Percentiles rank a stretch among this genome's conserved stretches.
Conservation (phyloP, 2,797 vertebrate genomes). For the Carapus acus region DNA sequence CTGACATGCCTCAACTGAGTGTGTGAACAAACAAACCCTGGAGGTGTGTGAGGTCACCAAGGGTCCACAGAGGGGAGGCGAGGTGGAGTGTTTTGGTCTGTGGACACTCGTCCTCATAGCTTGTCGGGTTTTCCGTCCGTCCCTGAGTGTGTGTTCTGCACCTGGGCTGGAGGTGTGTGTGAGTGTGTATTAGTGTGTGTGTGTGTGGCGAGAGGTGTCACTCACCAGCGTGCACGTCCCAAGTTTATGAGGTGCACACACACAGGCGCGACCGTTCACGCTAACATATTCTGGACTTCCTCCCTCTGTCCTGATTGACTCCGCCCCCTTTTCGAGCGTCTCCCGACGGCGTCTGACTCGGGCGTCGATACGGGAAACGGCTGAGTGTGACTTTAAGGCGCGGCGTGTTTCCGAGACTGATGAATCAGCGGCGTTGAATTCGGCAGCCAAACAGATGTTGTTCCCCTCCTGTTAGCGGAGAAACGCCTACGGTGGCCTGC, state of each 20-base stretch:
- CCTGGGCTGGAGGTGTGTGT: slow-evolving; percentile 37
- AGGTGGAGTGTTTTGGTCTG: too few species aligned
- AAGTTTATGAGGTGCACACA: slow-evolving; percentile 28
- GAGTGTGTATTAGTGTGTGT: slow-evolving; percentile 40
- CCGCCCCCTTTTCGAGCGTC: slow-evolving; percentile 21
- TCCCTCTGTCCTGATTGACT: slow-evolving; percentile 11
- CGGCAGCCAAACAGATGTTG: slow-evolving; percentile 74
- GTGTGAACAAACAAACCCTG: too few species aligned
- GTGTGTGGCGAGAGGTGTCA: slow-evolving; percentile 52
- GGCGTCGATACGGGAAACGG: slow-evolving; percentile 41
- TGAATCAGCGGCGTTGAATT: slow-evolving; percentile 70
- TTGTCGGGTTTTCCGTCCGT: too few species aligned
- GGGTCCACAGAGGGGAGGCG: too few species aligned
- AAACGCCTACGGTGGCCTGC: slow-evolving; percentile 70
- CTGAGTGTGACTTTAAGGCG: slow-evolving; percentile 63
- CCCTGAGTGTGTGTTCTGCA: slow-evolving; percentile 13
- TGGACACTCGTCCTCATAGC: too few species aligned
- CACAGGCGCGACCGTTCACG: slow-evolving; percentile 4
- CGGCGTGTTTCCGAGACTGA: slow-evolving; percentile 60
- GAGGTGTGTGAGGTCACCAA: too few species aligned
- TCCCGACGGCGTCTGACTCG: slow-evolving; percentile 33
- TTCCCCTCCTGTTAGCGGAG: slow-evolving; percentile 66
- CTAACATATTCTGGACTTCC: too few species aligned
- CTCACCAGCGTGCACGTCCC: slow-evolving; percentile 33
- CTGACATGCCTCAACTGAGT: too few species aligned